Evolutionary conservation across 2,113 vertebrate genomes (phyloP), one percentile per base, ranked within the genome.

Genomic region (Hippocampus mohnikei): DNA sequence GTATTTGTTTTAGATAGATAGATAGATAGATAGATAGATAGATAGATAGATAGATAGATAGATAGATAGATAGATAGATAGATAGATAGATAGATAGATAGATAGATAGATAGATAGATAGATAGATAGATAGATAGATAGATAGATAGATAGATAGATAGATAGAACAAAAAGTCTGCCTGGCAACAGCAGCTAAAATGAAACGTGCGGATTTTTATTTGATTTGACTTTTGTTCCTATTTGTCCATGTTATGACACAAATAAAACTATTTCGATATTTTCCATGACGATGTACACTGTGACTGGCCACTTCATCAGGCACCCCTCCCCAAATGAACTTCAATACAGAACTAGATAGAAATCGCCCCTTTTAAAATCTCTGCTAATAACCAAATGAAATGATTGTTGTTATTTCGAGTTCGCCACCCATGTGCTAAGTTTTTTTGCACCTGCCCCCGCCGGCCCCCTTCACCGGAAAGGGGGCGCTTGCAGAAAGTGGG

Each of bases 391-490:
- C 10, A 8, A 55, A n/a, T 12, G 11, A 58, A 58, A 58, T 27
- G 55, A 58, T 58, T 10, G 10, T 58, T 25, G 55, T 27, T 58
- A 58, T 58, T 27, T 58, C 27, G 15, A 27, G 55, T 27, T 21
- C 37, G 58, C 62, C 63, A 70, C 71, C 70, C 44, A 40, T 11
- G 75, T 71, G 75, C 29, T 4, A 56, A 74, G 71, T 69, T 72
- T 67, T 71, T 86, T 59, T 76, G 66, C 90, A 90, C 87, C 87
- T 89, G 88, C 87, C 78, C 74, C 42, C 48, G 68, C 74, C 70
- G n/a, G n/a, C n/a, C 67, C 48, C 69, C 25, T 71, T 48, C 72
- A 66, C 73, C 33, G 64, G 83, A 86, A 85, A 64, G 37, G 40
- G 40, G 37, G 40, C 8, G 20, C 33, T 37, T 37, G 33, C 37